Evolutionary conservation across 2,888 invertebrate species (phyloP), one percentile per base, ranked within the genome.

Genomic region (Amiota mariae): DNA sequence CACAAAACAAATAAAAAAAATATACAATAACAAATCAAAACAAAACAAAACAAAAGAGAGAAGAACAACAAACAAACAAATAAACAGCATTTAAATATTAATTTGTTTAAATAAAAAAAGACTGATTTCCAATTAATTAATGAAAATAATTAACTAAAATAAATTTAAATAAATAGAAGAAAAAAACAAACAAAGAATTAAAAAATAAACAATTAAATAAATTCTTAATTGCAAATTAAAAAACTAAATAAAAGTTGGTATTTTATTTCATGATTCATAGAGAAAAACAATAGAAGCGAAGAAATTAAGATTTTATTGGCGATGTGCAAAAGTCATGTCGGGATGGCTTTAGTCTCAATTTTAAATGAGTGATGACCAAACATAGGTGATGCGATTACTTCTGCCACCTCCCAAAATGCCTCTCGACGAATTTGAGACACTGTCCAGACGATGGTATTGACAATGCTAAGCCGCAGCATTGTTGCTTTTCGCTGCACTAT

Each of bases 41-140:
- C 1, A 57, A 71, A 48, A 61, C 72, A 63, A 18, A 68, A 24
- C 36, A 20, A 72, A 48, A 57, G 46, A 74, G 74, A 71, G 57
- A 48, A 71, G 6, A 36, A 36, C 36, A 73, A 80, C 70, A 81
- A 79, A 70, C 76, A 80, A 74, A 82, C 80, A 80, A 82, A 78
- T 79, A 80, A 81, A 82, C 80, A 81, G 80, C 84, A 85, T 85
- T 85, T 80, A 85, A 84, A 78, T 82, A 80, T 85, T 86, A 82
- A 49, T 76, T 71, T 76, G 78, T 86, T 87, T 87, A 85, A 82
- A 87, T 87, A 80, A 85, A 88, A 87, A 88, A 88, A 89, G 89
- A 89, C 89, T 89, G 89, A 89, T 89, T 89, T 89, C 88, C 85
- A 88, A 88, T 88, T 88, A 80, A 79, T 81, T 82, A 82, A 81